A percentile compares a stretch with the other conserved stretches of the same genome.
phyloP scores from a whole-genome alignment of 1,140 invertebrate species.

The Cydia amplana region DNA sequence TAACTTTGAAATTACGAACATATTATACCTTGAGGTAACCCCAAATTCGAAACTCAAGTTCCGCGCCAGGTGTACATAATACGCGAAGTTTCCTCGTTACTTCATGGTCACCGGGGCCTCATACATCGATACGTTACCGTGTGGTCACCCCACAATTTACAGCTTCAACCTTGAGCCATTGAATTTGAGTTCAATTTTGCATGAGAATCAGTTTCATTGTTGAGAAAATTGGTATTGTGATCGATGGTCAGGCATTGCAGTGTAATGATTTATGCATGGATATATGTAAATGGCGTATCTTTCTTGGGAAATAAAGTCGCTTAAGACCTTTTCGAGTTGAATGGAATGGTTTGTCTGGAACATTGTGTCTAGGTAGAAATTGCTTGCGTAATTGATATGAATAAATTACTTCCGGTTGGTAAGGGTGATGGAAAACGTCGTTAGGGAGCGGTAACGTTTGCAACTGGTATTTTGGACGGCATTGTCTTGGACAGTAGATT shows the following conservation, averaged over 20 bases:
- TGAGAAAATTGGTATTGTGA: conserved; percentile 31
- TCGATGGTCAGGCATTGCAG: conserved; percentile 12
- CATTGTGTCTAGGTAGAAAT: conserved; percentile 13
- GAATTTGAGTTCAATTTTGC: background rate
- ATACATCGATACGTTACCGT: conserved; percentile 18
- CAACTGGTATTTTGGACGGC: background rate
- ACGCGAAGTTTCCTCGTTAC: conserved; percentile 18
- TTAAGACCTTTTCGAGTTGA: background rate
- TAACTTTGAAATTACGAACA: conserved; percentile 10
- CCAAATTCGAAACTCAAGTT: conserved; percentile 18
- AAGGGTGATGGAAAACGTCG: conserved; percentile 10
- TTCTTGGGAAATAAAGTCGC: background rate
- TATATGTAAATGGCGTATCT: background rate
- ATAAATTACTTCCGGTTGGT: conserved; percentile 2
- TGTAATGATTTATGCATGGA: conserved; percentile 18
- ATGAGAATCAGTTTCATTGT: conserved; percentile 4
- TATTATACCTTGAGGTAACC: conserved; percentile 10
- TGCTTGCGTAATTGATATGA: conserved; percentile 14
- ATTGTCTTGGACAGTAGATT: background rate
- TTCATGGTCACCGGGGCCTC: conserved; percentile 20
- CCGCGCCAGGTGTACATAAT: conserved; percentile 2
- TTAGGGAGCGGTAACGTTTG: background rate
- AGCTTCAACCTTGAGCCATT: background rate
- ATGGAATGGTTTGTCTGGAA: background rate
- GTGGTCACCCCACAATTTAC: conserved; percentile 15